Percentiles rank a stretch among this genome's conserved stretches.
phyloP scores from a whole-genome alignment of 2,888 invertebrate genomes.

The Lydus trimaculatus region DNA sequence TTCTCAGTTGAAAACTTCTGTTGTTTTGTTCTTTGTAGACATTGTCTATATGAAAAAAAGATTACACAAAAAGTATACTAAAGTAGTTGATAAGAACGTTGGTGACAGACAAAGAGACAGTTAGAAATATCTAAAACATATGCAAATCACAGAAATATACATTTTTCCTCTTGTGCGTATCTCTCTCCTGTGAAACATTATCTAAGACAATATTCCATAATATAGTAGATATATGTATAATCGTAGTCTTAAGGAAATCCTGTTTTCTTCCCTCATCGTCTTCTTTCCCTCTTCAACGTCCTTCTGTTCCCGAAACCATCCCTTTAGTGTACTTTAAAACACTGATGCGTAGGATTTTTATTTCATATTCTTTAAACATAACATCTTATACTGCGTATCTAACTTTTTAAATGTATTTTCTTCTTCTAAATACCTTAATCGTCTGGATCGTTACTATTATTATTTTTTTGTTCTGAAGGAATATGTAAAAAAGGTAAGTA shows the following conservation, averaged over 20 bases:
- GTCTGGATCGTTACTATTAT: neutral
- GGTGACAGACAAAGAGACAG: neutral
- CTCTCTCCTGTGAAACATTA: slow-evolving; percentile 33
- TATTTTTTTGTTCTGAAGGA: too few species aligned
- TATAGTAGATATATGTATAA: slow-evolving; percentile 37
- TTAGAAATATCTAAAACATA: slow-evolving; percentile 9
- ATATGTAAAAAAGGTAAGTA: neutral
- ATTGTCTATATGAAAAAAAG: too few species aligned
- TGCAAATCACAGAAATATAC: slow-evolving; percentile 8
- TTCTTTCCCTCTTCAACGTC: neutral
- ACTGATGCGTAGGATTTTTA: neutral
- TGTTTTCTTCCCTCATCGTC: slow-evolving; percentile 6
- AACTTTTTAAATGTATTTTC: neutral
- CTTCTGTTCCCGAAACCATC: neutral
- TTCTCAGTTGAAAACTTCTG: too few species aligned
- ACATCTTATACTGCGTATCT: neutral
- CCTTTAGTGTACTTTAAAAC: slow-evolving; percentile 1
- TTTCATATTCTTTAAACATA: neutral
- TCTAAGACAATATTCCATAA: slow-evolving; percentile 37
- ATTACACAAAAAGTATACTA: neutral
- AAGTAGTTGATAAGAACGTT: neutral
- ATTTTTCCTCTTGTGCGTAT: neutral
- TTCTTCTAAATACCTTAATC: neutral
- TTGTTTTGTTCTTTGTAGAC: too few species aligned
- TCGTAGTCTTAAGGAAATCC: slow-evolving; percentile 36